These are phyloP conservation scores for Lucinisca nassula DNA, from an alignment of 2,888 invertebrate species.

Conservation along the genomic window DNA sequence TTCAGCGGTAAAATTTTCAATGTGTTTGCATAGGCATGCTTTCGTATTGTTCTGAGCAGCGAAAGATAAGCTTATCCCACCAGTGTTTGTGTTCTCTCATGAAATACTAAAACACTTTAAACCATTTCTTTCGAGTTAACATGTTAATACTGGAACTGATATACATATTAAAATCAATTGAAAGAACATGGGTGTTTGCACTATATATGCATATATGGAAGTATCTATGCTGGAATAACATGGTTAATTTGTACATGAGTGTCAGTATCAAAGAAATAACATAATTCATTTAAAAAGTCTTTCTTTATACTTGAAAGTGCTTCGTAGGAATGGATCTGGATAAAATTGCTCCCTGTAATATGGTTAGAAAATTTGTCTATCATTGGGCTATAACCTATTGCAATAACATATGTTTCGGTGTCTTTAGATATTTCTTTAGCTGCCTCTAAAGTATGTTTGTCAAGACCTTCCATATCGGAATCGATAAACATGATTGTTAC, in stretches of 20 bases:
- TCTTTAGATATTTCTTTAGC: conserved; percentile 34
- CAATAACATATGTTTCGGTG: conserved; percentile 55
- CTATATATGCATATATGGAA: too few relatives aligned
- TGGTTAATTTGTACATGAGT: neutral
- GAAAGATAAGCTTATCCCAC: too few relatives aligned
- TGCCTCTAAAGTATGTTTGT: conserved; percentile 36
- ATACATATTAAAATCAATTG: too few relatives aligned
- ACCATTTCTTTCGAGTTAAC: too few relatives aligned
- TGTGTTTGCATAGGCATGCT: too few relatives aligned
- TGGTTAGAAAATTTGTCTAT: conserved; percentile 37
- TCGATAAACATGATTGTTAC: conserved; percentile 69
- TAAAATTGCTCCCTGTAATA: conserved; percentile 35
- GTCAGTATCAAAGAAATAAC: conserved; percentile 30
- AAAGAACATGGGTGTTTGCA: too few relatives aligned
- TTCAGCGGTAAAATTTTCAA: too few relatives aligned
- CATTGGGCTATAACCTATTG: conserved; percentile 48
- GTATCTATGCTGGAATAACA: neutral
- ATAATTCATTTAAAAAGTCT: conserved; percentile 47
- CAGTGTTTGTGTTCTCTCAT: too few relatives aligned
- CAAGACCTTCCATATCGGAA: conserved; percentile 53
- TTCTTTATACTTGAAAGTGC: conserved; percentile 17
- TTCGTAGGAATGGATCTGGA: conserved; percentile 48
- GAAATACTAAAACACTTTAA: too few relatives aligned
- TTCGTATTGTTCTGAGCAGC: too few relatives aligned
- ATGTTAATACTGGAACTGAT: too few relatives aligned